Evolutionary conservation across 2,797 vertebrate species (phyloP), one percentile per base, ranked within the genome.

Genomic region (Micrastur ruficollis): DNA sequence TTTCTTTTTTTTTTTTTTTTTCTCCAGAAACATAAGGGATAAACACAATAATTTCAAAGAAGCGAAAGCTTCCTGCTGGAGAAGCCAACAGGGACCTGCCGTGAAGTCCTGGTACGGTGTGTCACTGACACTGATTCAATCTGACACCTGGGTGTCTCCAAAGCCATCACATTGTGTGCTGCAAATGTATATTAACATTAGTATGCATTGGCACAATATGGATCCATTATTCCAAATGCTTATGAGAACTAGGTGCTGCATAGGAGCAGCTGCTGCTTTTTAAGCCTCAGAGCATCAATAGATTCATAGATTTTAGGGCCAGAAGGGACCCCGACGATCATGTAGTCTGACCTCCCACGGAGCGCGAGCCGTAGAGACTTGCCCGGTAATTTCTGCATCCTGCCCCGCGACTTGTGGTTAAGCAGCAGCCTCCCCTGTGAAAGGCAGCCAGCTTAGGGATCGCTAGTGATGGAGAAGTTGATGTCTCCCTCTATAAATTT

Each of bases 191-290:
- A 94, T 96, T 79, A 97, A 95, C 96, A 97, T 97, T 97, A 97
- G 96, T 97, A 97, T 97, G 96, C 97, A 97, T 97, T 96, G 95
- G 96, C 96, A 97, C 96, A 97, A 97, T 97, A 97, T 97, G 96
- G 96, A 97, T 97, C 95, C 95, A 97, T 97, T 97, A 96, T 97
- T 96, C 94, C 93, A 71, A 96, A 96, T 14, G 96, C 96, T 96
- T 96, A 70, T 90, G 94, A 97, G 95, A 97, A 95, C 96, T 95
- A 92, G 97, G 97, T 89, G 86, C 94, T 95, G 94, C 81, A 5
- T 44, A 93, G 96, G 95, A 97, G 95, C 97, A 97, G 97, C 97
- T 97, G 97, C 96, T 95, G 97, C 95, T 97, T 95, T 95, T 94
- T 93, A 95, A 97, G 94, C 94, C 91, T 95, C 93, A 92, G 96